Percentiles rank a stretch among this genome's conserved stretches.
phyloP scores from a whole-genome alignment of 2,888 invertebrate genomes.

The Pyrrhosoma nymphula region DNA sequence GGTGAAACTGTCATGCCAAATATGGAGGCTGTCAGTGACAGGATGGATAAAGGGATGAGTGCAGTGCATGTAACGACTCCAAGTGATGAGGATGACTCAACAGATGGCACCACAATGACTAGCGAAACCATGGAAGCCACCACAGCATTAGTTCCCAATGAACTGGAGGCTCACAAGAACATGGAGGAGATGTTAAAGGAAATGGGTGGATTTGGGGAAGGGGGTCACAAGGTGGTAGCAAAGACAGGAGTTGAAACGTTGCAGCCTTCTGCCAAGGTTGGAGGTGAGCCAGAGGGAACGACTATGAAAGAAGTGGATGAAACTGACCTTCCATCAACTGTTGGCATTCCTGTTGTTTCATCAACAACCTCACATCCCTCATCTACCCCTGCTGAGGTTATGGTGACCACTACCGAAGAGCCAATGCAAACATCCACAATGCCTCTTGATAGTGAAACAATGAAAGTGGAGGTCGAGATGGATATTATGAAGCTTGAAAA shows the following conservation, averaged over 20 bases:
- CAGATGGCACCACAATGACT: not conserved
- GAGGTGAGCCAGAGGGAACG: not conserved
- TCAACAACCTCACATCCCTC: constrained; percentile 13
- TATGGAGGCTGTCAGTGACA: not conserved
- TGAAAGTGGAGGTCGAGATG: constrained; percentile 21
- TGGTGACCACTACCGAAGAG: not conserved
- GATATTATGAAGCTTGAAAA: not conserved
- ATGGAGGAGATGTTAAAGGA: constrained; percentile 46
- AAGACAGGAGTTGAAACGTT: constrained; percentile 34
- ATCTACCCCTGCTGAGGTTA: not conserved
- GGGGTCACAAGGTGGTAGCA: constrained; percentile 28
- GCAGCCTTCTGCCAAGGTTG: not conserved
- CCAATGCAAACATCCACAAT: not conserved
- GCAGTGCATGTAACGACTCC: not conserved
- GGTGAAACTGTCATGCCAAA: not conserved
- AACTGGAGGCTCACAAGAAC: not conserved
- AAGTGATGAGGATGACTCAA: not conserved
- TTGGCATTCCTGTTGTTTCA: not conserved
- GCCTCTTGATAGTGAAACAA: constrained; percentile 45
- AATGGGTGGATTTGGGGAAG: constrained; percentile 59
- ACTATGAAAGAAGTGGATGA: not conserved
- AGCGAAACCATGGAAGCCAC: not conserved
- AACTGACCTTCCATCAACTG: not conserved
- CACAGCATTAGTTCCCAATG: not conserved
- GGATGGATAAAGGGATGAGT: not conserved